Evolutionary conservation across 2,888 invertebrate genomes (phyloP).

Genomic region (Scaptodrosophila latifasciaeformis): DNA sequence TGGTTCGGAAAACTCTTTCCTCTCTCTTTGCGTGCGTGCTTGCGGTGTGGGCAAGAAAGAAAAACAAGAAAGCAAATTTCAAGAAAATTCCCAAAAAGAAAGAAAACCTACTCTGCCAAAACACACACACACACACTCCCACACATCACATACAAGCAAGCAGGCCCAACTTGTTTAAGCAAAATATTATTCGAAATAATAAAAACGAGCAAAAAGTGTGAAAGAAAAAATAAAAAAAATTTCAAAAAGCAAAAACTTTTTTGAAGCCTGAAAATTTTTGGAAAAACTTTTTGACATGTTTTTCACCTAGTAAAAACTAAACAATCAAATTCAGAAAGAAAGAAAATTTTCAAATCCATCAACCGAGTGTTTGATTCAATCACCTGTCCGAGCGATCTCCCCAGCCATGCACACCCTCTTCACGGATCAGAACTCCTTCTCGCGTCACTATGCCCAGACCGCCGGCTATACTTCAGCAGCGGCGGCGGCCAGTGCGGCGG

Average conservation of each 20-base stretch:
- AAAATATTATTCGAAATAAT: slow-evolving; percentile 61
- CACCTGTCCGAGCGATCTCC: too few relatives aligned
- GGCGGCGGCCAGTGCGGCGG: slow-evolving; percentile 78
- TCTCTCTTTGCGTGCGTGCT: slow-evolving; percentile 33
- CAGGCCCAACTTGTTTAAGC: slow-evolving; percentile 53
- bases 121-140: slow-evolving; percentile 14
- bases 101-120: slow-evolving; percentile 19
- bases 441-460: slow-evolving; percentile 81
- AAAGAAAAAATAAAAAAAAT: slow-evolving; percentile 16
- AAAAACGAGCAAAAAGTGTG: slow-evolving; percentile 29
- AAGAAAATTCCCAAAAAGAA: slow-evolving; percentile 10
- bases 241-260: not conserved
- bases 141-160: slow-evolving; percentile 5
- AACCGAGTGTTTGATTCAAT: not conserved
- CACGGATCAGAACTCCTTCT: slow-evolving; percentile 93
- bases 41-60: slow-evolving; percentile 32
- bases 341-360: slow-evolving; percentile 30
- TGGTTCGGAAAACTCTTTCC: slow-evolving; percentile 10
- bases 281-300: too few relatives aligned
- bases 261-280: slow-evolving; percentile 8
- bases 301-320: slow-evolving; percentile 13
- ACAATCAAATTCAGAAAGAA: slow-evolving; percentile 6
- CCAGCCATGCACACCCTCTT: slow-evolving; percentile 90
- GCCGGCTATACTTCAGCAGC: slow-evolving; percentile 81
- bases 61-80: slow-evolving; percentile 1